These are phyloP conservation scores for Bombus polaris DNA, from an alignment of 1,140 invertebrate genomes.

Conservation along the genomic window DNA sequence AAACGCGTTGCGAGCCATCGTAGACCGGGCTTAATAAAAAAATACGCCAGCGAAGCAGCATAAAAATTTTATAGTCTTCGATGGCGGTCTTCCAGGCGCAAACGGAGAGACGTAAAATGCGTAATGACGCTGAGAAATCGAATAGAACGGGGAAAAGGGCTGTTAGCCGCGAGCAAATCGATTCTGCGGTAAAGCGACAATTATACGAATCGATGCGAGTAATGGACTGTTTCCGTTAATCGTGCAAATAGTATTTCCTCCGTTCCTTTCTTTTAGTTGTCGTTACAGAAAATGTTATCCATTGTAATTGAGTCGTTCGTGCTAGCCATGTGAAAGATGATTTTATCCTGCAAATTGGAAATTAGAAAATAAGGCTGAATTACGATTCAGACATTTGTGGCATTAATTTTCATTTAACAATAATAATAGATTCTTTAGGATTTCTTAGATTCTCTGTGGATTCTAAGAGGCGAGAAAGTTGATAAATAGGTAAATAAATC, in stretches of 20 bases:
- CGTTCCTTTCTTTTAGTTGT: neutral
- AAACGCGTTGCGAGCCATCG: constrained; percentile 24
- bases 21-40: constrained; percentile 48
- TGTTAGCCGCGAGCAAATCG: constrained; percentile 32
- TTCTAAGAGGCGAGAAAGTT: too few relatives aligned
- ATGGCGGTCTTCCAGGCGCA: constrained; percentile 7
- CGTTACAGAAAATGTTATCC: neutral
- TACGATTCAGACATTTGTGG: neutral
- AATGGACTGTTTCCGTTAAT: constrained; percentile 30
- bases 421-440: neutral
- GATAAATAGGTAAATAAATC: too few relatives aligned
- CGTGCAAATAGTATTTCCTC: neutral
- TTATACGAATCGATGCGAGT: neutral
- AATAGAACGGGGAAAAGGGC: constrained; percentile 1
- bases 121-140: constrained; percentile 47
- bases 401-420: neutral
- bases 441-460: neutral
- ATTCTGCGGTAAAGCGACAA: constrained; percentile 34
- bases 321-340: neutral
- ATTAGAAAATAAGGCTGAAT: neutral
- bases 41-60: constrained; percentile 39
- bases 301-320: neutral
- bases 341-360: neutral
- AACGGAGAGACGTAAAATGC: constrained; percentile 30
- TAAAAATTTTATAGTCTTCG: constrained; percentile 57